Evolutionary conservation across 2,797 vertebrate genomes (phyloP).

Genomic region (Neoniphon sammara): DNA sequence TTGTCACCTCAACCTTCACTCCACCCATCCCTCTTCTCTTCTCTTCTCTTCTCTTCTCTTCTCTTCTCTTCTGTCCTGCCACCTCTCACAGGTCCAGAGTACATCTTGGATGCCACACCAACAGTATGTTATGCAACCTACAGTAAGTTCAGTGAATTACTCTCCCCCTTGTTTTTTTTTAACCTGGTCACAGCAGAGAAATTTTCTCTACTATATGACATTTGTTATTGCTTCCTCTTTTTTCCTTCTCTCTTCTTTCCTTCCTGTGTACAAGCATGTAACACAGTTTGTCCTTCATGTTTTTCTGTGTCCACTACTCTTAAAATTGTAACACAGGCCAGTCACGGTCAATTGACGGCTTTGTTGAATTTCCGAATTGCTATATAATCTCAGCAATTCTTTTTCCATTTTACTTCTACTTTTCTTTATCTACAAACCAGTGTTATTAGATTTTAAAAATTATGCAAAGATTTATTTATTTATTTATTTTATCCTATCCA

Average conservation of each 20-base stretch:
- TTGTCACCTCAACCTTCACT: background rate
- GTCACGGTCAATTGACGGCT: background rate
- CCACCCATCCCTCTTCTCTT: constrained; percentile 6
- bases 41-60: constrained; percentile 4
- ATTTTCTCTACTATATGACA: constrained; percentile 12
- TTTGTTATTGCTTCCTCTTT: background rate
- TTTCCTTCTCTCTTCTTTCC: constrained; percentile 6
- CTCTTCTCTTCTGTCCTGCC: background rate
- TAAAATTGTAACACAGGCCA: background rate
- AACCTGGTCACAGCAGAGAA: background rate
- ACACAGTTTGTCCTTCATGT: constrained; percentile 9
- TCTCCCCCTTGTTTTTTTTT: constrained; percentile 33
- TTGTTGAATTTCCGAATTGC: background rate
- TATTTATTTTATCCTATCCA: too few species aligned
- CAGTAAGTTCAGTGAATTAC: constrained; percentile 88
- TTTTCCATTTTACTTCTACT: too few species aligned
- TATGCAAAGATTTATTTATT: background rate
- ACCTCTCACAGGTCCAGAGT: constrained; percentile 93
- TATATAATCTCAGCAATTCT: too few species aligned
- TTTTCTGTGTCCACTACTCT: constrained; percentile 2
- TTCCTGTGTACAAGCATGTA: background rate
- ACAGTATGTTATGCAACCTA: constrained; percentile 99
- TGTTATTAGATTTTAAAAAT: too few species aligned
- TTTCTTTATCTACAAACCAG: too few species aligned
- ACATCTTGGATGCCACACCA: constrained; percentile 99